Percentiles rank a stretch among this genome's conserved stretches.
Evolutionary conservation across 2,113 vertebrate genomes (phyloP).

Genomic region (Myodes glareolus): DNA sequence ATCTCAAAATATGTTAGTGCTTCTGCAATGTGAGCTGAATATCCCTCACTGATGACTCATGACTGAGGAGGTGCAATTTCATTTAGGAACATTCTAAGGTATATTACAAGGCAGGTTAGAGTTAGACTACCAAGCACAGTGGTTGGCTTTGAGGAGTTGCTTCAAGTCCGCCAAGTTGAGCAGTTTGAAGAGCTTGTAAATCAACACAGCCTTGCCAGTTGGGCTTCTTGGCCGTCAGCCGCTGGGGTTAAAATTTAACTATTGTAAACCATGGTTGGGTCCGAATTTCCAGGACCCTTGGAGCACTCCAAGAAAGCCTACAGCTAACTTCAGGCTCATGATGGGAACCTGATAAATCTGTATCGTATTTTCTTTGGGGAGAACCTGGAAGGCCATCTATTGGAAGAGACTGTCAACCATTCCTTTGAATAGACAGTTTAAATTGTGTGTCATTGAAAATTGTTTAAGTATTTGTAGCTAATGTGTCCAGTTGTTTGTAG

Average conservation of each 20-base stretch:
- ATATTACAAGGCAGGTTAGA: background rate
- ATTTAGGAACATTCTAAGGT: constrained; percentile 18
- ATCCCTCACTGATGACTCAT: background rate
- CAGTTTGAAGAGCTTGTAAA: background rate
- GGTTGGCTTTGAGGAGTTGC: background rate
- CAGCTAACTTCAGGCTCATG: background rate
- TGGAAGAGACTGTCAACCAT: background rate
- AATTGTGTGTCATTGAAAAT: background rate
- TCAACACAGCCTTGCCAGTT: background rate
- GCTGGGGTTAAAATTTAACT: background rate
- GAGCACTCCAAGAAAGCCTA: background rate
- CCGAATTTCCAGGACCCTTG: background rate
- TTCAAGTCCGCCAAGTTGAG: background rate
- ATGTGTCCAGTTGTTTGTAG: constrained; percentile 7
- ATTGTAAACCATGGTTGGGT: background rate
- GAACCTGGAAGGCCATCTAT: background rate
- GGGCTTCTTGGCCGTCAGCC: background rate
- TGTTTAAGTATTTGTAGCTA: constrained; percentile 7
- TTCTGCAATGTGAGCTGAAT: background rate
- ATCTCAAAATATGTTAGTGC: background rate
- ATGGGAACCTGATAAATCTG: background rate
- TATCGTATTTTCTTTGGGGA: background rate
- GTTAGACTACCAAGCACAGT: background rate
- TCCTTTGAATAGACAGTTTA: background rate
- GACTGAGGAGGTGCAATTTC: background rate